A percentile compares a stretch with the other conserved stretches of the same genome.
Conservation (phyloP, 2,797 vertebrate species). For the Sebastes iracundus region DNA sequence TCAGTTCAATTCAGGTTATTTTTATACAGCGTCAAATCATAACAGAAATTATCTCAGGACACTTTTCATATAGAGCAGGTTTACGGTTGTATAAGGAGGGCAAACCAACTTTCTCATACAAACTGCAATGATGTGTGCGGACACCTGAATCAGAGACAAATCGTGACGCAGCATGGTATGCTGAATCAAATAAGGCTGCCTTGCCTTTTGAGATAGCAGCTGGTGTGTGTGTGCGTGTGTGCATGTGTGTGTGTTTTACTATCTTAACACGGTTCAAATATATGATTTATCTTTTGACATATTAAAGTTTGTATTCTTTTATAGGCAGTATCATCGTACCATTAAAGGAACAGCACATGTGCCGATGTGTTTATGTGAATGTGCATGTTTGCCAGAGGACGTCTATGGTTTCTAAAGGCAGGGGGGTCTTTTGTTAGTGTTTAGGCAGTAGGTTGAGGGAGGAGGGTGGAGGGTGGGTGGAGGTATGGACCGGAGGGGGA, state of each 20-base stretch:
- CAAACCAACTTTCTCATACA: neutral
- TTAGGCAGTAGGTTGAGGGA: neutral
- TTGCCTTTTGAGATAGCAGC: neutral
- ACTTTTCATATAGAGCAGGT: too few relatives aligned
- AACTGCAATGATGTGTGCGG: neutral
- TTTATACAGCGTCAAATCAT: too few relatives aligned
- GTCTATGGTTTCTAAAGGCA: neutral
- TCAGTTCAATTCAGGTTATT: too few relatives aligned
- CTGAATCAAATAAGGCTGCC: neutral
- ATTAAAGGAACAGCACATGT: neutral
- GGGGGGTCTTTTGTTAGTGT: slow-evolving; percentile 3
- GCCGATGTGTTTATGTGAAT: neutral
- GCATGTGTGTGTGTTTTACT: neutral
- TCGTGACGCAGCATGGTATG: neutral
- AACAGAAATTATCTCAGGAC: too few relatives aligned
- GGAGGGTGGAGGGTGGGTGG: neutral
- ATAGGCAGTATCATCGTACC: neutral
- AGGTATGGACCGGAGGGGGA: neutral
- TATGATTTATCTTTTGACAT: neutral
- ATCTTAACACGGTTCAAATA: neutral
- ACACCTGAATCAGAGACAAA: neutral
- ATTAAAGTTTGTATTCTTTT: neutral
- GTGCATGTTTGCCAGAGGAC: neutral
- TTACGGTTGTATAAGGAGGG: neutral
- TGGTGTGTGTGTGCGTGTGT: neutral